Evolutionary conservation across 2,797 vertebrate species (phyloP).

Genomic region (Glyptemys insculpta): DNA sequence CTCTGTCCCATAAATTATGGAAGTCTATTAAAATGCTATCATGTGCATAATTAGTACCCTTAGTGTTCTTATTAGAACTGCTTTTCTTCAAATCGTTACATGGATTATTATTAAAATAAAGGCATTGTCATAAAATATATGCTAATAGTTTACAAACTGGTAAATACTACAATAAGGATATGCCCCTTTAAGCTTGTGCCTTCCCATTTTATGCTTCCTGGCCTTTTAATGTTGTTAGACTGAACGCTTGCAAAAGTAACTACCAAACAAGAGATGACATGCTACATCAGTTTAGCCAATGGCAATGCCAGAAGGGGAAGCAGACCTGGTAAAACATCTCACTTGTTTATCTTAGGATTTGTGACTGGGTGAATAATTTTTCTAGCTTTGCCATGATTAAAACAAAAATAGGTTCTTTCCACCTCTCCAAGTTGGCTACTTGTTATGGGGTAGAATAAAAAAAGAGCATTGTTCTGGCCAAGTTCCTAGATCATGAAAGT

Average conservation of each 20-base stretch:
- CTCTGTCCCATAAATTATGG: slow-evolving; percentile 62
- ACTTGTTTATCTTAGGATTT: not conserved
- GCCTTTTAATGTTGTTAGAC: not conserved
- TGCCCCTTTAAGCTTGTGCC: not conserved
- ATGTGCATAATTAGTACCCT: slow-evolving; percentile 58
- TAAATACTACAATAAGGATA: slow-evolving; percentile 7
- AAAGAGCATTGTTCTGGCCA: not conserved
- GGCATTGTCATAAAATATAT: slow-evolving; percentile 35
- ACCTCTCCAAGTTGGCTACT: not conserved
- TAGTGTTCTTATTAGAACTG: slow-evolving; percentile 63
- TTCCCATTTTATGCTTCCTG: not conserved
- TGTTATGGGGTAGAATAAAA: not conserved
- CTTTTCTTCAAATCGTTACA: slow-evolving; percentile 67
- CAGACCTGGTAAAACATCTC: not conserved
- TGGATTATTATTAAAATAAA: slow-evolving; percentile 65
- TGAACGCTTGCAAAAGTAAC: not conserved
- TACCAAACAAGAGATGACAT: not conserved
- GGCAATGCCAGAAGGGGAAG: not conserved
- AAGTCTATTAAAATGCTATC: slow-evolving; percentile 61
- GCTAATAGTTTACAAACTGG: slow-evolving; percentile 19
- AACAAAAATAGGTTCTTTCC: not conserved
- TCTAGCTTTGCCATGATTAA: not conserved
- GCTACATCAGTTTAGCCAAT: not conserved
- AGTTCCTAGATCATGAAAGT: not conserved
- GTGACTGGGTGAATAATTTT: not conserved